Percentiles rank a stretch among this genome's conserved stretches.
These are phyloP conservation scores for Margaritifera margaritifera DNA, from an alignment of 2,888 invertebrate species.

Conservation along the genomic window DNA sequence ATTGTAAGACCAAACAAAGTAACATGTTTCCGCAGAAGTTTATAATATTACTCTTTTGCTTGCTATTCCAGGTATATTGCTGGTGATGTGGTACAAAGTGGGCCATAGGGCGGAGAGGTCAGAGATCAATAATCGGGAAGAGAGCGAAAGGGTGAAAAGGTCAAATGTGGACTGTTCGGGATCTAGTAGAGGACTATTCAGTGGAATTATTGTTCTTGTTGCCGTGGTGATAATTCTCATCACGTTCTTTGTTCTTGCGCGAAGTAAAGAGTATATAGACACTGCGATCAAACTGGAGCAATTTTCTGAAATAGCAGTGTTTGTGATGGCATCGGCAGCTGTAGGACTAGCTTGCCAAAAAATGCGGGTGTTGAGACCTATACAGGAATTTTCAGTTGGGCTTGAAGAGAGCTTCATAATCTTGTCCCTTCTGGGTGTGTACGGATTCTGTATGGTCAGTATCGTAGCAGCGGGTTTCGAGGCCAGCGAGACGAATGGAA, in stretches of 20 bases:
- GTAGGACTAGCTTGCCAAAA: constrained; percentile 88
- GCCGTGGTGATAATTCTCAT: constrained; percentile 81
- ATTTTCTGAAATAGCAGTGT: constrained; percentile 89
- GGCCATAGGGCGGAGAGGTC: constrained; percentile 68
- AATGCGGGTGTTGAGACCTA: constrained; percentile 78
- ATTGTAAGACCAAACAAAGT: too few species aligned
- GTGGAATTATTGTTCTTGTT: constrained; percentile 79
- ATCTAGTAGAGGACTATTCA: constrained; percentile 90
- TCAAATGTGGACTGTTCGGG: constrained; percentile 86
- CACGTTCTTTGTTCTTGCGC: constrained; percentile 93
- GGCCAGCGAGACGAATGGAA: constrained; percentile 83
- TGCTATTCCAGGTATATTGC: constrained; percentile 82
- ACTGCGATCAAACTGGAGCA: constrained; percentile 93
- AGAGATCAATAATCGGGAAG: not conserved
- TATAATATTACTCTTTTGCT: not conserved
- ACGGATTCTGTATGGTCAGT: constrained; percentile 93
- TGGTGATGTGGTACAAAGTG: constrained; percentile 93
- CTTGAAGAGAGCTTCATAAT: constrained; percentile 79
- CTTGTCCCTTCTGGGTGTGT: constrained; percentile 92
- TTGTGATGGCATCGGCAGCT: constrained; percentile 89
- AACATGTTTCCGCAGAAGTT: not conserved
- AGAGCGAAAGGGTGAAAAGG: constrained; percentile 9
- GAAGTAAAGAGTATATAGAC: constrained; percentile 82
- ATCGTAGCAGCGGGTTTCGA: constrained; percentile 92
- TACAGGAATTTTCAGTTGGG: constrained; percentile 21